Percentiles rank a stretch among this genome's conserved stretches.
These are phyloP conservation scores for Lepidurus packardi DNA, from an alignment of 1,140 invertebrate genomes.

Conservation along the genomic window DNA sequence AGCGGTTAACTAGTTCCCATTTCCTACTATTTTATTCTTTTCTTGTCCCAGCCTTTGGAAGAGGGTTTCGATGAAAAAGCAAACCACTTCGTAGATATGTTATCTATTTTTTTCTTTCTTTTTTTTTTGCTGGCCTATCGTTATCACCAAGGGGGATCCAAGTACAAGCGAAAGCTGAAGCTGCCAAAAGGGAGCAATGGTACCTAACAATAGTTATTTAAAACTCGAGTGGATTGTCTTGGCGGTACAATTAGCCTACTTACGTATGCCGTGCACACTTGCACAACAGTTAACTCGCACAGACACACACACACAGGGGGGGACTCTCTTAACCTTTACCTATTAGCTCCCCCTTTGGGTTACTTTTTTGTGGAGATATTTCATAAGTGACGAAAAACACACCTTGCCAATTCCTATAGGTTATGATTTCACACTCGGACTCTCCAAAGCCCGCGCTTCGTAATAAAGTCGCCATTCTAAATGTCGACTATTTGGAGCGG, in stretches of 20 bases:
- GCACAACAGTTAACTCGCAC: neutral
- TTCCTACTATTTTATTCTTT: neutral
- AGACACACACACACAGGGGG: neutral
- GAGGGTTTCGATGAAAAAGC: neutral
- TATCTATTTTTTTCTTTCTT: neutral
- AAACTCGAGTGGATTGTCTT: neutral
- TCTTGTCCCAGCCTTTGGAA: neutral
- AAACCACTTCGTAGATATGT: neutral
- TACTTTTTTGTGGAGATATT: neutral
- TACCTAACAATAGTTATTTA: constrained; percentile 10
- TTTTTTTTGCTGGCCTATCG: neutral
- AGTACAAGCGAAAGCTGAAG: neutral
- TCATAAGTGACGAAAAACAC: neutral
- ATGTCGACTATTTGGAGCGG: constrained; percentile 7
- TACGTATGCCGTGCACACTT: constrained; percentile 1
- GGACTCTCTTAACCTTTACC: neutral
- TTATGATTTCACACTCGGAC: neutral
- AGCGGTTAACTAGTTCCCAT: neutral
- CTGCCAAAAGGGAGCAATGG: neutral
- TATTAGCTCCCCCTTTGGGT: neutral
- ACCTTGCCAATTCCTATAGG: neutral
- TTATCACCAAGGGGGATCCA: neutral
- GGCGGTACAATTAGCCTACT: neutral
- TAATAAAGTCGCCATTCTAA: neutral
- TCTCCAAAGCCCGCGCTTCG: neutral